These are phyloP conservation scores for Zaprionus camerounensis DNA, from an alignment of 1,140 invertebrate genomes.

Conservation along the genomic window DNA sequence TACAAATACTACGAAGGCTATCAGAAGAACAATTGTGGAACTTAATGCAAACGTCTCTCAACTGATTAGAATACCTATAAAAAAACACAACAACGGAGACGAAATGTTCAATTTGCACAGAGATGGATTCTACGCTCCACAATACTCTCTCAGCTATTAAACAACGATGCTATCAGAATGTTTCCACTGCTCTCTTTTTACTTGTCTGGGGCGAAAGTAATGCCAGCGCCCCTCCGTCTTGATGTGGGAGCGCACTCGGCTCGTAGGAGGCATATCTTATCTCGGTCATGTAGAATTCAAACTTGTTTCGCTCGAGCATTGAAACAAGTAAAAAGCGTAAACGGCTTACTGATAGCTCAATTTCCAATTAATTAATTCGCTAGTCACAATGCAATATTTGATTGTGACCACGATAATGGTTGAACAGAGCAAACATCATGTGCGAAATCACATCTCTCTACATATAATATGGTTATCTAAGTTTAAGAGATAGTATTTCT, in stretches of 20 bases:
- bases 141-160: conserved; percentile 20
- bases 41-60: conserved; percentile 30
- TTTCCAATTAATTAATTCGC: conserved; percentile 63
- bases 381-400: conserved; percentile 23
- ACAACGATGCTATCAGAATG: conserved; percentile 25
- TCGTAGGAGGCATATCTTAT: conserved; percentile 57
- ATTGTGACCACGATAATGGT: conserved; percentile 2
- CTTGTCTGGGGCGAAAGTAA: conserved; percentile 52
- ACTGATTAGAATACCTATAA: conserved; percentile 73
- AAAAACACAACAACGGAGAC: conserved; percentile 43
- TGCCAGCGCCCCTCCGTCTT: conserved; percentile 1
- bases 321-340: conserved; percentile 31
- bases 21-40: conserved; percentile 61
- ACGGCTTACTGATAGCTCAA: conserved; percentile 40
- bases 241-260: not conserved
- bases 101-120: conserved; percentile 52
- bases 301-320: conserved; percentile 28
- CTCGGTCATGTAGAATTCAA: conserved; percentile 33
- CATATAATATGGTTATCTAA: not conserved
- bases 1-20: conserved; percentile 72
- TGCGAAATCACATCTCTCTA: not conserved
- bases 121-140: conserved; percentile 29
- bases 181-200: conserved; percentile 13
- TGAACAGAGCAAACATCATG: not conserved
- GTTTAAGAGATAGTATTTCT: not conserved